Evolutionary conservation across 2,113 vertebrate genomes (phyloP), one percentile per base, ranked within the genome.

Genomic region (Perca schrenkii): DNA sequence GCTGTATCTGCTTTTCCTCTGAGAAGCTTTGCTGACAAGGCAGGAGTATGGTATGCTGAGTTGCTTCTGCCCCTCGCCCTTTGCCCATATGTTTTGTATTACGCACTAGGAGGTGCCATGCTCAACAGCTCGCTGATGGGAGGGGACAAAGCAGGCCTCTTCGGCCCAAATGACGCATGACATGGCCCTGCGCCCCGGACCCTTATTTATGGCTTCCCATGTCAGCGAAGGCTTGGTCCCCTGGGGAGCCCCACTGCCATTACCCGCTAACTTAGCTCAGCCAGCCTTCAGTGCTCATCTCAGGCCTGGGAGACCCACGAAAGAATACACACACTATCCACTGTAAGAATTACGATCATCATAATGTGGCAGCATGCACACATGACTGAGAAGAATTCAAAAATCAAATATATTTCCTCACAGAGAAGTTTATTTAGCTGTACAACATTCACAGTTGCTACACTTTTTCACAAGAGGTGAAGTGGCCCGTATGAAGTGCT

Each of bases 141-240:
- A 84, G 90, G 90, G 91, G 87, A 93, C 93, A 91, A 91, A 94
- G 91, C 90, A 90, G 89, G 86, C 90, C 92, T 92, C 92, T 94
- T 88, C 28, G 75, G 70, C 77, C 93, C 90, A 94, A 94, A 95
- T 95, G 93, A 93, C 91, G 93, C 94, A 93, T 94, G 92, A 94
- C 94, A 94, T 84, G 90, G 92, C 82, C 73, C 88, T 93, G 89
- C 92, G 84, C 93, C 90, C 90, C 73, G 56, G 89, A 89, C 87
- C 82, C 86, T 96, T 94, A 95, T 95, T 95, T 95, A 95, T 95
- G 95, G 89, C 94, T 95, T 95, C 93, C 94, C 91, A 94, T 95
- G 94, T 95, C 94, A 94, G 90, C 72, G 15, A 88, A 92, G 94
- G 82, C 91, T 89, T 31, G 83, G 84, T 92, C 94, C 92, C 94